phyloP scores from a whole-genome alignment of 2,113 vertebrate genomes.

The Myotis lucifugus region DNA sequence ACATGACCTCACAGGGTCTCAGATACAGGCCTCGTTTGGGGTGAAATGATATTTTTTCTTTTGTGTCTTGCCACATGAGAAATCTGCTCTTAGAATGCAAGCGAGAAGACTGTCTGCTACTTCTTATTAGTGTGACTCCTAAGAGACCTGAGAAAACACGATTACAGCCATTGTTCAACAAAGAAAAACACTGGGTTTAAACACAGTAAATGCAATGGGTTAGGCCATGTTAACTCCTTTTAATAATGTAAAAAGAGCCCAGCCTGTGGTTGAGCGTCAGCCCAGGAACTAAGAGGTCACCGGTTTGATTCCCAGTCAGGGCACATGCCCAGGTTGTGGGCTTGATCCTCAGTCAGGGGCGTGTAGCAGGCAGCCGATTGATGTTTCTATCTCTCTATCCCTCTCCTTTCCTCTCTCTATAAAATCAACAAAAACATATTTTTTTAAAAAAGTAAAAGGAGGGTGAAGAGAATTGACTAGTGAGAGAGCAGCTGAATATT shows the following conservation, averaged over 20 bases:
- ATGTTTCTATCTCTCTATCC: no score
- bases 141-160: conserved; percentile 75
- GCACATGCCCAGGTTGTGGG: no score
- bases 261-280: no score
- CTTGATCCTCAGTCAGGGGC: no score
- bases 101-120: conserved; percentile 45
- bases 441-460: background rate
- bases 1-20: conserved; percentile 71
- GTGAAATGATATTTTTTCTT: conserved; percentile 6
- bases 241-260: background rate
- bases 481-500: background rate
- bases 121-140: conserved; percentile 56
- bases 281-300: no score
- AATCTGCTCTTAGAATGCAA: conserved; percentile 54
- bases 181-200: conserved; percentile 54
- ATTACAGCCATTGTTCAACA: conserved; percentile 64
- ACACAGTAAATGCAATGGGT: background rate
- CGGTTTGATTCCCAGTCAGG: no score
- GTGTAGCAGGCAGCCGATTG: no score
- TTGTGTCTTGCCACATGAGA: conserved; percentile 64
- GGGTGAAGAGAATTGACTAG: background rate
- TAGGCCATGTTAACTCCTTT: background rate
- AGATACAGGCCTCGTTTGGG: conserved; percentile 50
- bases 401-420: no score
- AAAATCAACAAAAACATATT: no score